Evolutionary conservation across 2,113 vertebrate genomes (phyloP), one percentile per base, ranked within the genome.

Genomic region (Carlito syrichta): DNA sequence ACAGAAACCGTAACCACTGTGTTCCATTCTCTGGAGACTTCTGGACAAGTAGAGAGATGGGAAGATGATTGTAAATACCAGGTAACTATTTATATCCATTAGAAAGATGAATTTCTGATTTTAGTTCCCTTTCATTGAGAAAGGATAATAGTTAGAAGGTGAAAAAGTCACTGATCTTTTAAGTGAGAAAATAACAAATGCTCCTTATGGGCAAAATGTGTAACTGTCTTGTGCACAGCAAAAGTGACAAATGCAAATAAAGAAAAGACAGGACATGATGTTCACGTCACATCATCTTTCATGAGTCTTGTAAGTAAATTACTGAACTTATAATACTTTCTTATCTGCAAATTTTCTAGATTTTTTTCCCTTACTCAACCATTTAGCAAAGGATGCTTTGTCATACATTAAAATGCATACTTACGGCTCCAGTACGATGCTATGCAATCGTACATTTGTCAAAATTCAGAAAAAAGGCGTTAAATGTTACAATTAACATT

Each of bases 401-500:
- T 60, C 40, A 17, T 43, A 60, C 13, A 54, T 48, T 94, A 71
- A 90, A 95, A 95, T 25, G 79, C 35, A 93, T 62, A 76, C 71
- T 83, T 58, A 58, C 25, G 8, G 3, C 81, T 91, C 45, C 27
- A 69, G 13, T 12, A 60, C 19, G 43, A 60, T 56, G 50, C 79
- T 19, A 30, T 7, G 14, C 71, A 78, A 90, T 52, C 81, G 27
- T 40, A 30, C 48, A 56, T 93, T 84, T 71, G 79, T 79, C 69
- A 62, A 96, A 96, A 96, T 83, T 43, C 58, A 88, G 60, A 87
- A 94, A 93, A 87, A 88, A 16, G 22, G 6, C 69, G 20, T 81
- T 69, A 60, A 93, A 71, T 48, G 32, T 86, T 94, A 93, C 56
- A 85, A 91, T 92, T 76, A 85, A 97, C 25, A 92, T 40, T 88